Conservation (phyloP, 2,888 invertebrate species). For the Meganola albula region DNA sequence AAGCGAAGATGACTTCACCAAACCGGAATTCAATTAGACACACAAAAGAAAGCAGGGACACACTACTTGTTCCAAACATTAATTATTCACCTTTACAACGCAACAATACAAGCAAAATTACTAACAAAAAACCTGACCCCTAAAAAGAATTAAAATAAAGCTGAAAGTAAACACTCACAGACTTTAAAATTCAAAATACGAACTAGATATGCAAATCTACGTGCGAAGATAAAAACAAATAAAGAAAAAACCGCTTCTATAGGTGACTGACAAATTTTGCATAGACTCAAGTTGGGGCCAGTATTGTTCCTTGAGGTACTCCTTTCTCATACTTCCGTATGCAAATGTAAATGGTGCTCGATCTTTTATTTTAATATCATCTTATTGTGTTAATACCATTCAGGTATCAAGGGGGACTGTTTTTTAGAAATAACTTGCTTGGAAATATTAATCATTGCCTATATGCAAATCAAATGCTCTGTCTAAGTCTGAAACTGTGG, state of each 20-base stretch:
- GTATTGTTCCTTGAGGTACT: slow-evolving; percentile 48
- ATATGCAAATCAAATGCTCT: slow-evolving; percentile 59
- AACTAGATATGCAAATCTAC: slow-evolving; percentile 74
- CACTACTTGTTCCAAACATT: slow-evolving; percentile 60
- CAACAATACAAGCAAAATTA: slow-evolving; percentile 57
- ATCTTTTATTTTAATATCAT: slow-evolving; percentile 77
- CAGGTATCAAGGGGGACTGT: slow-evolving; percentile 50
- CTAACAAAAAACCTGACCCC: slow-evolving; percentile 66
- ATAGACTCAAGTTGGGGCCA: slow-evolving; percentile 57
- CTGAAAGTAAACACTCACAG: slow-evolving; percentile 63
- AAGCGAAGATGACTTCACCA: slow-evolving; percentile 66
- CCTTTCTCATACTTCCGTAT: slow-evolving; percentile 68
- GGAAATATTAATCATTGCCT: slow-evolving; percentile 66
- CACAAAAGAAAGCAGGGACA: slow-evolving; percentile 70
- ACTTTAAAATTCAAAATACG: slow-evolving; percentile 69
- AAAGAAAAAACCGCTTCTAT: slow-evolving; percentile 72
- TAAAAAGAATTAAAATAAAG: slow-evolving; percentile 70
- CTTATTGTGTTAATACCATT: slow-evolving; percentile 68
- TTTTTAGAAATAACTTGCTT: slow-evolving; percentile 47
- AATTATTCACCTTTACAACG: slow-evolving; percentile 62
- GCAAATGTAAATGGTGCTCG: slow-evolving; percentile 65
- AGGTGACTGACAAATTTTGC: slow-evolving; percentile 67
- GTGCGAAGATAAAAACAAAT: slow-evolving; percentile 72
- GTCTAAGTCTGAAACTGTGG: slow-evolving; percentile 49
- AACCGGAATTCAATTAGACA: slow-evolving; percentile 72